phyloP scores from a whole-genome alignment of 2,113 vertebrate genomes.

The Hystrix brachyura region DNA sequence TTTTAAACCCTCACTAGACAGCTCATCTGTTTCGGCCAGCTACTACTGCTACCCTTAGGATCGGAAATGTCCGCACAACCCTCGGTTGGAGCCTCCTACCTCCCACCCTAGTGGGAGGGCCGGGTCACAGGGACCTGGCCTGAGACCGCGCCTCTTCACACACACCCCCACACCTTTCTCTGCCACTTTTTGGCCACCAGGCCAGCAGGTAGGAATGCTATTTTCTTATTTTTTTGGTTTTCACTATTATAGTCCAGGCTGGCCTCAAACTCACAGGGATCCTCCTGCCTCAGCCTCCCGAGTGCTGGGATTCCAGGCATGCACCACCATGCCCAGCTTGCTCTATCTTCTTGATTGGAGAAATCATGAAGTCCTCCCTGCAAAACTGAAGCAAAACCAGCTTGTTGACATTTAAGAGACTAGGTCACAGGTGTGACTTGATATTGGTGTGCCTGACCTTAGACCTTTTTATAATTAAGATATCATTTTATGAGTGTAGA shows the following conservation, averaged over 20 bases:
- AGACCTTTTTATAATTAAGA: background rate
- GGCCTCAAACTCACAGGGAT: background rate
- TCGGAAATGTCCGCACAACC: no score
- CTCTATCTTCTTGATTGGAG: background rate
- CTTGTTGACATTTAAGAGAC: background rate
- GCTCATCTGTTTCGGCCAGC: no score
- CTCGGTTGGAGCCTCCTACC: no score
- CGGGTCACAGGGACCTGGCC: no score
- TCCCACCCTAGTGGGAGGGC: no score
- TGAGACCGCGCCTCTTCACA: no score
- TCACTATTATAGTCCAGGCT: background rate
- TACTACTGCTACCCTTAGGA: no score
- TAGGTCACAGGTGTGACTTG: background rate
- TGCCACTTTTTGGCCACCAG: no score
- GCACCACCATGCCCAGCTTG: background rate
- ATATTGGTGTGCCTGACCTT: background rate
- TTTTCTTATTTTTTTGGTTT: no score
- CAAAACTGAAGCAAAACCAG: background rate
- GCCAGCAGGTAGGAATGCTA: no score
- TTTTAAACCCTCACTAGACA: no score
- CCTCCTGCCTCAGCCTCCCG: background rate
- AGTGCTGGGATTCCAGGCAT: background rate
- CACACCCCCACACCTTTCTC: no score
- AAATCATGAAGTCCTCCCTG: background rate
- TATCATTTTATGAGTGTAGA: constrained; percentile 57